Evolutionary conservation across 1,140 invertebrate species (phyloP).

Genomic region (Oryzaephilus surinamensis): DNA sequence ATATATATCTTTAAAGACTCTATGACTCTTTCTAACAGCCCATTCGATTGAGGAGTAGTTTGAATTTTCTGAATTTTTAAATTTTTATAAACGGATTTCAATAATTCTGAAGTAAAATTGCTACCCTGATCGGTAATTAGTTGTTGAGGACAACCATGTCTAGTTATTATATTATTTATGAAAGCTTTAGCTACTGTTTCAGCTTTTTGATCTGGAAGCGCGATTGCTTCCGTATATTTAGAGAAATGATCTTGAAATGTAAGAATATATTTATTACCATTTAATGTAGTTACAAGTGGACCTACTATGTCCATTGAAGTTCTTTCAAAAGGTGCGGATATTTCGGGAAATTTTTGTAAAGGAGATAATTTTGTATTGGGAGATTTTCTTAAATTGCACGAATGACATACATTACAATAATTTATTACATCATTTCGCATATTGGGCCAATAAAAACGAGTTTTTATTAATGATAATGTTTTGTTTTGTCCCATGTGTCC

Average conservation of each 20-base stretch:
- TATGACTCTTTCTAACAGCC: conserved; percentile 18
- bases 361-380: not conserved
- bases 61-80: conserved; percentile 25
- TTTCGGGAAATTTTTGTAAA: not conserved
- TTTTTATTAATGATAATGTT: not conserved
- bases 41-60: conserved; percentile 24
- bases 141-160: conserved; percentile 23
- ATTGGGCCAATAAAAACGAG: not conserved
- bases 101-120: conserved; percentile 23
- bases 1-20: conserved; percentile 13
- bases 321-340: conserved; percentile 20
- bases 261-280: conserved; percentile 31
- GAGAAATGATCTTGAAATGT: conserved; percentile 27
- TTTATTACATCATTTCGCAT: not conserved
- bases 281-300: conserved; percentile 18
- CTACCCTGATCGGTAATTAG: conserved; percentile 27
- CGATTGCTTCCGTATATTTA: conserved; percentile 19
- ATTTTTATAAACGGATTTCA: conserved; percentile 20
- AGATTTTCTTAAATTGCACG: conserved; percentile 10
- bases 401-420: not conserved
- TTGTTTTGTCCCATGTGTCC: not conserved
- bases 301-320: conserved; percentile 34
- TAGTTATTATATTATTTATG: conserved; percentile 18
- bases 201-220: conserved; percentile 18
- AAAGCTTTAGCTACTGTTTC: conserved; percentile 17